Evolutionary conservation across 2,888 invertebrate species (phyloP), one percentile per base, ranked within the genome.

Genomic region (Troilus luridus): DNA sequence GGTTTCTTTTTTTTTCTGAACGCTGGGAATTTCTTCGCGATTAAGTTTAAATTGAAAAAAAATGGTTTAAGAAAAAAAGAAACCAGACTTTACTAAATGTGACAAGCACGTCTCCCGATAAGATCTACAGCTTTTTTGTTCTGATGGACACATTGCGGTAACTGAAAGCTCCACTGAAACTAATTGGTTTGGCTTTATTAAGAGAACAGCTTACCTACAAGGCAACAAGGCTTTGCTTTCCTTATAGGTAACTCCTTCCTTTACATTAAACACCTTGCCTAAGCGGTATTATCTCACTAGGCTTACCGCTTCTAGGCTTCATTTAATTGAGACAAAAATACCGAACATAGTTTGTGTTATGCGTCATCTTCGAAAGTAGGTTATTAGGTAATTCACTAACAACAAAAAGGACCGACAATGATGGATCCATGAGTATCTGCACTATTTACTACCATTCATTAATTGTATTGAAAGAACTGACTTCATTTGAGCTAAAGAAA

Each of bases 161-260:
- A 85, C 54, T 58, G n/a, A 56, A n/a, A 85, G 85, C 85, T n/a
- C 56, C 10, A 8, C 54, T 56, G 56, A 56, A 85, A 56, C 56
- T 85, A 85, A 85, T 85, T 85, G 85, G 56, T 85, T 6, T 14
- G 85, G 54, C 85, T 85, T 85, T 85, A 85, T 85, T 85, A 85
- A 85, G 85, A 85, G 81, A 81, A 81, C 81, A 81, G 54, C 56
- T 56, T 12, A 56, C 85, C 85, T 85, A 85, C 85, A 85, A 56
- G 85, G 85, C 56, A 56, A 58, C 85, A 58, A 85, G 85, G 0
- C n/a, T 14, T 14, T 56, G 56, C n/a, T 56, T 17, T 27, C 85
- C 85, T 56, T 85, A 85, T 85, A 85, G 56, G 85, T 85, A 58
- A 11, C 21, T n/a, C 14, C 85, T 85, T 85, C 56, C 85, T 58